Percentiles rank a stretch among this genome's conserved stretches.
Evolutionary conservation across 2,888 invertebrate species (phyloP).

Genomic region (Zele albiditarsus): DNA sequence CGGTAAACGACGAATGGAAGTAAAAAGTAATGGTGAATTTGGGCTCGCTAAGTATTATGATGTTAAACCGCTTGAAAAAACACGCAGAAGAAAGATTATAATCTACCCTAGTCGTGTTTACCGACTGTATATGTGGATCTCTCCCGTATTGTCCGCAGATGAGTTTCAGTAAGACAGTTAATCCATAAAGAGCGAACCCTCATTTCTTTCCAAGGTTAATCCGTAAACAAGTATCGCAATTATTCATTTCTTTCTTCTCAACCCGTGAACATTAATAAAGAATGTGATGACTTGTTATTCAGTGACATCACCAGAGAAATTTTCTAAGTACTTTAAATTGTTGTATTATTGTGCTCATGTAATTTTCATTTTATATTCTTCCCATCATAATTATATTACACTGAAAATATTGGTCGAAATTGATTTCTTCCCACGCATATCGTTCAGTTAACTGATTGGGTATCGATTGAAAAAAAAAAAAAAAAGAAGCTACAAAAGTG

Average conservation of each 20-base stretch:
- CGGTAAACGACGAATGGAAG: background rate
- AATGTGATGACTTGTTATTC: background rate
- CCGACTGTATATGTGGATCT: slow-evolving; percentile 1
- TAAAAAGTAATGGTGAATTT: background rate
- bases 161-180: background rate
- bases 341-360: no score
- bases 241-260: background rate
- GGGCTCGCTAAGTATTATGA: background rate
- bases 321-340: no score
- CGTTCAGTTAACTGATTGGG: no score
- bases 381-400: no score
- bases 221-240: background rate
- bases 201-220: background rate
- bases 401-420: no score
- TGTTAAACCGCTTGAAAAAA: background rate
- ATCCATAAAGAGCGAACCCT: background rate
- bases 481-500: no score
- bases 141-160: background rate
- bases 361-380: no score
- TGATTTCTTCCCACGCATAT: no score
- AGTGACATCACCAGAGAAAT: background rate
- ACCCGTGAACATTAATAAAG: background rate
- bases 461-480: no score
- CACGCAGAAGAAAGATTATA: background rate
- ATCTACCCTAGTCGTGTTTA: slow-evolving; percentile 1